A percentile compares a stretch with the other conserved stretches of the same genome.
Conservation (phyloP, 2,113 vertebrate genomes). For the Uria aalge region DNA sequence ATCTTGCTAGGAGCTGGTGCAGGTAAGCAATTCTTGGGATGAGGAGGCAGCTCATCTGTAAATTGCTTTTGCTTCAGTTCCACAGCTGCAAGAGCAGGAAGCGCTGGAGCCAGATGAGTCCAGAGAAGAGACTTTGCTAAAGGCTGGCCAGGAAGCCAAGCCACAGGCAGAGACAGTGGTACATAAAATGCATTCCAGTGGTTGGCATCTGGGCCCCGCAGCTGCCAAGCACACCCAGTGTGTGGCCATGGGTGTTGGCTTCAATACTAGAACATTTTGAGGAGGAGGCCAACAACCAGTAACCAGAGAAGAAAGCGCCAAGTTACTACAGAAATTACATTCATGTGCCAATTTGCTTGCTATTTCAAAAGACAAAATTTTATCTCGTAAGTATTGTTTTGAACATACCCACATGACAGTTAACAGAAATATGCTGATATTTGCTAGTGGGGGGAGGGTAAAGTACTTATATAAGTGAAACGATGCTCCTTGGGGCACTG, state of each 20-base stretch:
- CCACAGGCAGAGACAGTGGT: slow-evolving; percentile 61
- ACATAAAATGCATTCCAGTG: slow-evolving; percentile 75
- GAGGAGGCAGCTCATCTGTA: slow-evolving; percentile 34
- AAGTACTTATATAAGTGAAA: slow-evolving; percentile 34
- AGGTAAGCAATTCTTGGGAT: slow-evolving; percentile 4
- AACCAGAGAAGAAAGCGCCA: slow-evolving; percentile 42
- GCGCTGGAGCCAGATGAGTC: slow-evolving; percentile 8
- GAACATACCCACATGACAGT: not conserved
- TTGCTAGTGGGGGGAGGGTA: not conserved
- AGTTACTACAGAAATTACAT: slow-evolving; percentile 34
- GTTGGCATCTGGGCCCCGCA: slow-evolving; percentile 72
- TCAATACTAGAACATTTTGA: slow-evolving; percentile 62
- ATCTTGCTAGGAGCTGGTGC: not conserved
- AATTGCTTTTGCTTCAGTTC: slow-evolving; percentile 26
- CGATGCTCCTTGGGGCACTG: slow-evolving; percentile 26
- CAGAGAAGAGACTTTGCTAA: slow-evolving; percentile 31
- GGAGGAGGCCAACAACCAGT: slow-evolving; percentile 34
- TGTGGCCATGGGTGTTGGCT: slow-evolving; percentile 67
- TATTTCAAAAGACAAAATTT: slow-evolving; percentile 47
- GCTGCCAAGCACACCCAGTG: slow-evolving; percentile 71
- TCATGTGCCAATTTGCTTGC: slow-evolving; percentile 27
- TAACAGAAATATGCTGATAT: slow-evolving; percentile 44
- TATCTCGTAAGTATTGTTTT: slow-evolving; percentile 36
- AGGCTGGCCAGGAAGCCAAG: slow-evolving; percentile 50
- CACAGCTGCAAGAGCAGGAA: slow-evolving; percentile 44